Conservation (phyloP, 2,113 vertebrate species). For the Rissa tridactyla region DNA sequence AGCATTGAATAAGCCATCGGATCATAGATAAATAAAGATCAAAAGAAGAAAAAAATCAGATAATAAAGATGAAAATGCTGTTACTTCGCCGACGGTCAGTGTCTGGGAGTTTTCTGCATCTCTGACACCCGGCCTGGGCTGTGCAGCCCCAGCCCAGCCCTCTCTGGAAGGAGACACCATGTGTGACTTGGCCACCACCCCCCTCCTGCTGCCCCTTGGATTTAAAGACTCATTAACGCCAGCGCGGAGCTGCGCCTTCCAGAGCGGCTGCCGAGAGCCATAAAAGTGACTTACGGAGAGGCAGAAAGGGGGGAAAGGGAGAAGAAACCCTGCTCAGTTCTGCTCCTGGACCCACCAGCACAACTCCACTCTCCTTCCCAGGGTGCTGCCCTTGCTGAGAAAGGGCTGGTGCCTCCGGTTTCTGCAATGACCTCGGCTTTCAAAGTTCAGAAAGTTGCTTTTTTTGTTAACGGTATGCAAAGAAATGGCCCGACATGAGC, state of each 20-base stretch:
- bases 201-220: neutral
- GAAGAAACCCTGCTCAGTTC: neutral
- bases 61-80: too few species aligned
- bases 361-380: neutral
- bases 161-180: neutral
- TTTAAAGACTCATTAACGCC: neutral
- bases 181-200: neutral
- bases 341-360: neutral
- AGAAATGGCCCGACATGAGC: neutral
- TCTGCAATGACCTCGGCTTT: neutral
- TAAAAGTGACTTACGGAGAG: conserved; percentile 10
- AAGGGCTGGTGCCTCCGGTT: neutral
- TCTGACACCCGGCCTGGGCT: neutral
- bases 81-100: fast-evolving
- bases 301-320: neutral
- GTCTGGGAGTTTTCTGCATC: neutral
- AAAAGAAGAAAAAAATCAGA: neutral
- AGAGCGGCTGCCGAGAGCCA: neutral
- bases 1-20: neutral
- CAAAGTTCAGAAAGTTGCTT: neutral
- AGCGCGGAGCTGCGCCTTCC: neutral
- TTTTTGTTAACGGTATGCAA: neutral
- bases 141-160: neutral
- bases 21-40: neutral
- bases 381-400: neutral